Conservation (phyloP, 2,113 vertebrate genomes). For the Chroicocephalus ridibundus region DNA sequence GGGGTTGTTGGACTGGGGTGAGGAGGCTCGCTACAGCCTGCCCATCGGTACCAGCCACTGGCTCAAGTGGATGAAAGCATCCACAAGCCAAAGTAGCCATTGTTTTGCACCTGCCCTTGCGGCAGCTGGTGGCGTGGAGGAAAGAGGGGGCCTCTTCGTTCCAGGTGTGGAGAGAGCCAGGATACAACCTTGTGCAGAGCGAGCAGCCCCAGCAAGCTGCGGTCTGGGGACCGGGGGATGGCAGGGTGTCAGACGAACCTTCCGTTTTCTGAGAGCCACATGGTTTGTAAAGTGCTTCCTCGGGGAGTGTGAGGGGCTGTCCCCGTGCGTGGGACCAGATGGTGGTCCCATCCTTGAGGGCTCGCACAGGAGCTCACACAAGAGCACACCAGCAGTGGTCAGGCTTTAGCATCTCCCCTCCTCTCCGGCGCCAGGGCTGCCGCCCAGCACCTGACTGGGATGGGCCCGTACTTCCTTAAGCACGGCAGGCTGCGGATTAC, state of each 20-base stretch:
- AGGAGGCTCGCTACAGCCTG: not conserved
- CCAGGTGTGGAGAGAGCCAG: not conserved
- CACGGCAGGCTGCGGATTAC: not conserved
- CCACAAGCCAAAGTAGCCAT: not conserved
- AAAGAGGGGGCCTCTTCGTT: not conserved
- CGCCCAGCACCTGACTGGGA: not conserved
- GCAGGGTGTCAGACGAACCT: rapidly evolving
- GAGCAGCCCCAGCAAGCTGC: not conserved
- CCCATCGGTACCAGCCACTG: not conserved
- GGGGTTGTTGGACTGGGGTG: not conserved
- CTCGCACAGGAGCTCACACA: not conserved
- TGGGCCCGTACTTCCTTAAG: not conserved
- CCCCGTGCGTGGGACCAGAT: rapidly evolving
- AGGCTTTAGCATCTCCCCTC: not conserved
- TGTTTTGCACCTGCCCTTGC: not conserved
- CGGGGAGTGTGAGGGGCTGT: not conserved
- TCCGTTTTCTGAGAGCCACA: not conserved
- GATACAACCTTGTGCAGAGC: not conserved
- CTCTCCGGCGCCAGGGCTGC: not conserved
- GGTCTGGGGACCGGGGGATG: rapidly evolving
- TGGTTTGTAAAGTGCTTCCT: not conserved
- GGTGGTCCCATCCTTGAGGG: not conserved
- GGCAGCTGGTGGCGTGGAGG: not conserved
- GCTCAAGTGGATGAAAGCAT: not conserved
- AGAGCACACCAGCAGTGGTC: not conserved